A percentile compares a stretch with the other conserved stretches of the same genome.
These are phyloP conservation scores for Gephyroberyx darwinii DNA, from an alignment of 2,797 vertebrate species.

Conservation along the genomic window DNA sequence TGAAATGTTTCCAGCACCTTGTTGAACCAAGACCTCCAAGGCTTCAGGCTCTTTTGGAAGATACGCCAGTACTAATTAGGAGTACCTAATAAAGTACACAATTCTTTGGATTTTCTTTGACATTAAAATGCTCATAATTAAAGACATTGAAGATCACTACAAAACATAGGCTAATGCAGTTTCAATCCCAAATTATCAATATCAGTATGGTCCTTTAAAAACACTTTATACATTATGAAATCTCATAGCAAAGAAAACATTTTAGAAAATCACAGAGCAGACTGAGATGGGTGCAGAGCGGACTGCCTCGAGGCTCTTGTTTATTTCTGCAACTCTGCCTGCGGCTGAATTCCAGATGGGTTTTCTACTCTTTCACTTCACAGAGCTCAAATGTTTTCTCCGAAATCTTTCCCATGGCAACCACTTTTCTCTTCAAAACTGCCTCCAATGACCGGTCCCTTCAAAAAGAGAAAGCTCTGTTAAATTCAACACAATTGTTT, in stretches of 20 bases:
- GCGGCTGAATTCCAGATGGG: slow-evolving; percentile 70
- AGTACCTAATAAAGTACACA: background rate
- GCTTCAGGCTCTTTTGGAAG: too few species aligned
- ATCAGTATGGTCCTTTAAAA: slow-evolving; percentile 12
- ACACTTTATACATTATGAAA: slow-evolving; percentile 32
- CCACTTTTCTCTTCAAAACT: slow-evolving; percentile 41
- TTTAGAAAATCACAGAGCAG: slow-evolving; percentile 53
- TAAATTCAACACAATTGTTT: slow-evolving; percentile 53
- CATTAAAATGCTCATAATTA: slow-evolving; percentile 2
- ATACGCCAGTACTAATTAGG: too few species aligned
- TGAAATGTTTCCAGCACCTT: too few species aligned
- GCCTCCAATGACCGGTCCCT: slow-evolving; percentile 48
- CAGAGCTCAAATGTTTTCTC: slow-evolving; percentile 61
- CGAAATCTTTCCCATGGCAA: slow-evolving; percentile 67
- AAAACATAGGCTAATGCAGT: slow-evolving; percentile 8
- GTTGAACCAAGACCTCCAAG: too few species aligned
- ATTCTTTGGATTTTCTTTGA: background rate
- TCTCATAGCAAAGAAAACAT: slow-evolving; percentile 54
- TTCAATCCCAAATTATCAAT: slow-evolving; percentile 14
- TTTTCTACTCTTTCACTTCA: slow-evolving; percentile 61
- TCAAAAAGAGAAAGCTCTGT: slow-evolving; percentile 38
- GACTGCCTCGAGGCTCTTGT: slow-evolving; percentile 73
- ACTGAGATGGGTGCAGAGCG: slow-evolving; percentile 52
- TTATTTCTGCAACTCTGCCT: slow-evolving; percentile 73
- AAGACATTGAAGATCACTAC: too few species aligned